Conservation (phyloP, 2,888 invertebrate species). For the Lathronympha strigana region DNA sequence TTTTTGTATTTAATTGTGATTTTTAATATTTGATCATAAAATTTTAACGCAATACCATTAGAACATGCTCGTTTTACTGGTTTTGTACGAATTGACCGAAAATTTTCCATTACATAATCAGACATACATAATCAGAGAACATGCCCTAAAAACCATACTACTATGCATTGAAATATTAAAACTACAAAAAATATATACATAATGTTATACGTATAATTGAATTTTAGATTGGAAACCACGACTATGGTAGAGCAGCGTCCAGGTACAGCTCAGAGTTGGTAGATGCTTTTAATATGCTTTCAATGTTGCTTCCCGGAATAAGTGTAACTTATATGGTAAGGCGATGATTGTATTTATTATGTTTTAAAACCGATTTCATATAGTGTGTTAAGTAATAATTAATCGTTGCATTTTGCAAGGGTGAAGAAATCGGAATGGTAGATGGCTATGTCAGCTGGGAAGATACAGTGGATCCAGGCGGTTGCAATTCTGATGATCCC, state of each 20-base stretch:
- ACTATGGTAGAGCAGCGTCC: slow-evolving; percentile 88
- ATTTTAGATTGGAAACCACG: slow-evolving; percentile 90
- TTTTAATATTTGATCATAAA: no score
- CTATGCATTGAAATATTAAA: no score
- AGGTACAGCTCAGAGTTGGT: slow-evolving; percentile 87
- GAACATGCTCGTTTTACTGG: no score
- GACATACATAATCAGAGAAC: no score
- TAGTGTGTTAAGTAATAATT: background rate
- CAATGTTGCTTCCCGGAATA: slow-evolving; percentile 92
- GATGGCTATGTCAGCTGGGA: slow-evolving; percentile 85
- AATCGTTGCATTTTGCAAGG: slow-evolving; percentile 68
- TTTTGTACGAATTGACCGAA: no score
- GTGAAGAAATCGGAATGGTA: slow-evolving; percentile 86
- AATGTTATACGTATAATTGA: background rate
- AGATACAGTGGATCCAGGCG: slow-evolving; percentile 85
- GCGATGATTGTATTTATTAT: background rate
- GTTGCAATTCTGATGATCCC: slow-evolving; percentile 81
- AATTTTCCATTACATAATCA: no score
- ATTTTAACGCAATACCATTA: no score
- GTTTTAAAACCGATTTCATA: background rate
- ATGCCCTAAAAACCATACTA: no score
- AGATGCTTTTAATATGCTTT: slow-evolving; percentile 93
- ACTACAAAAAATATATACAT: no score
- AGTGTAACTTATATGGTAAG: slow-evolving; percentile 88
- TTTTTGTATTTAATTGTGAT: no score